These are phyloP conservation scores for Herminia tarsipennalis DNA, from an alignment of 2,888 invertebrate genomes.

Conservation along the genomic window DNA sequence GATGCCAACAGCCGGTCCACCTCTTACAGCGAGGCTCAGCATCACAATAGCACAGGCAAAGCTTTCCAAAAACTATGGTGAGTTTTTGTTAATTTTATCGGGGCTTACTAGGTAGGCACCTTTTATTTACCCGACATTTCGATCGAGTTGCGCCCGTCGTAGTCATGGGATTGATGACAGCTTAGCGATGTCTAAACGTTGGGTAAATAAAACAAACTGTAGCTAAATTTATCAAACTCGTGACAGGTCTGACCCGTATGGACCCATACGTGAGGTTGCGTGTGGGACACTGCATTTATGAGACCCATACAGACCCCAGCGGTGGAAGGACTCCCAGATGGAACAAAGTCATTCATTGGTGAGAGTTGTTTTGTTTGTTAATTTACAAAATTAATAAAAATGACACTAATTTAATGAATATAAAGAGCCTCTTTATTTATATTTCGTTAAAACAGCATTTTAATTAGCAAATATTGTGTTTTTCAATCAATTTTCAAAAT, in stretches of 20 bases:
- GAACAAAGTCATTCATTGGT: slow-evolving; percentile 98
- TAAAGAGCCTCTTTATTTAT: neutral
- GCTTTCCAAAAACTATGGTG: slow-evolving; percentile 96
- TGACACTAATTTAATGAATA: no score
- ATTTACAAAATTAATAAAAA: no score
- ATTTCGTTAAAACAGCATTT: no score
- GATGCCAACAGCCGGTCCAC: slow-evolving; percentile 72
- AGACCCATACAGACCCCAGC: slow-evolving; percentile 97
- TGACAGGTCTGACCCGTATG: slow-evolving; percentile 93
- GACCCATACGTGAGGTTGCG: slow-evolving; percentile 97
- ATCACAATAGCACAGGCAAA: slow-evolving; percentile 96
- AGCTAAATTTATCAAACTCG: no score
- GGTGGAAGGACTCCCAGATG: slow-evolving; percentile 98
- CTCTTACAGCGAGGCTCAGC: slow-evolving; percentile 89
- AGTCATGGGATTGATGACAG: no score
- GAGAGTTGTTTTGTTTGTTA: slow-evolving; percentile 48
- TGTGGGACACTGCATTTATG: slow-evolving; percentile 97
- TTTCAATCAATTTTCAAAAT: no score
- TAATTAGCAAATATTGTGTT: no score
- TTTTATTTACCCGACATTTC: no score
- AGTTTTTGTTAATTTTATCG: slow-evolving; percentile 30
- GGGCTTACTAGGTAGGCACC: no score
- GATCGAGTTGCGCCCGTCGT: no score
- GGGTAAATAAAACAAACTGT: no score
- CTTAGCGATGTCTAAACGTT: no score